Conservation (phyloP, 2,888 invertebrate species). For the Acrocyrtus sp. region DNA sequence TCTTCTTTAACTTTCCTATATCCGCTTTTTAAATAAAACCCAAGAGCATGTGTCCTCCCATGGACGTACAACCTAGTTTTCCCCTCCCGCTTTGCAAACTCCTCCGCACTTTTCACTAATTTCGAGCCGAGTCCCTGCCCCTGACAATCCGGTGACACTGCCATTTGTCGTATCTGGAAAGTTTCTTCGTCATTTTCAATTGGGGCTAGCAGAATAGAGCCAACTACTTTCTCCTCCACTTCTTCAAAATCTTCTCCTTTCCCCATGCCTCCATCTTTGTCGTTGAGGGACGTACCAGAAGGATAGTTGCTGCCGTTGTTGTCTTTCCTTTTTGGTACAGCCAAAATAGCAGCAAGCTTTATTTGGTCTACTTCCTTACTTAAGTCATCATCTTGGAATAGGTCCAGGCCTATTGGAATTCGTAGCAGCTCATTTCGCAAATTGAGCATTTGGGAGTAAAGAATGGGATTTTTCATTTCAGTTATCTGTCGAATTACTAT, state of each 20-base stretch:
- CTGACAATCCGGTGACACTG: slow-evolving; percentile 39
- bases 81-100: slow-evolving; percentile 20
- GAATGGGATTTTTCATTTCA: slow-evolving; percentile 3
- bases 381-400: slow-evolving; percentile 49
- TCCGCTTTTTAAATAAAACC: slow-evolving; percentile 37
- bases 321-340: slow-evolving; percentile 2
- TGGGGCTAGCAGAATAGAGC: slow-evolving; percentile 35
- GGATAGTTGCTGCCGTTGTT: slow-evolving; percentile 13
- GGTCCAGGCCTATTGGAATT: slow-evolving; percentile 41
- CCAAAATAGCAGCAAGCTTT: slow-evolving; percentile 25
- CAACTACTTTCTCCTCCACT: slow-evolving; percentile 30
- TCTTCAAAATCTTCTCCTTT: too few species aligned
- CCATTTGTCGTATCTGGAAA: slow-evolving; percentile 48
- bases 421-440: slow-evolving; percentile 44
- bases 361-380: slow-evolving; percentile 39
- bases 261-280: background rate
- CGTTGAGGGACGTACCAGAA: too few species aligned
- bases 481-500: slow-evolving; percentile 23
- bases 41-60: slow-evolving; percentile 35
- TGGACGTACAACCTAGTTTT: slow-evolving; percentile 31
- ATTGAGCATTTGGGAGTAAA: slow-evolving; percentile 39
- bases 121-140: slow-evolving; percentile 36
- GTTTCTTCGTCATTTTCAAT: slow-evolving; percentile 17
- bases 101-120: slow-evolving; percentile 25
- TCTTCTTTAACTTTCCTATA: slow-evolving; percentile 17